phyloP scores from a whole-genome alignment of 2,113 vertebrate genomes.

The Hemiprocne comata region DNA sequence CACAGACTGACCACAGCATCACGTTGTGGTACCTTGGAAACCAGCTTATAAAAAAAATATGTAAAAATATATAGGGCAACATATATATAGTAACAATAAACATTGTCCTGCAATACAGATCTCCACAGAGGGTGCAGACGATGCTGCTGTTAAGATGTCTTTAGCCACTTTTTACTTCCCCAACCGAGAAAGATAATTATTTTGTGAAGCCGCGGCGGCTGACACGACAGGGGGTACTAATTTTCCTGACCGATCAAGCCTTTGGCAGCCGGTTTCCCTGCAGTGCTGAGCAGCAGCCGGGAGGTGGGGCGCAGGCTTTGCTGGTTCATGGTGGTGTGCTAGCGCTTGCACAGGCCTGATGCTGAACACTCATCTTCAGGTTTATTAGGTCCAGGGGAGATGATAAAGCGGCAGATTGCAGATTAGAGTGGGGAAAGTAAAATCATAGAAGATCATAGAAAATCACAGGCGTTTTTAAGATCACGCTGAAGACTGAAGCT shows the following conservation, averaged over 20 bases:
- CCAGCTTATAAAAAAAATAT: neutral
- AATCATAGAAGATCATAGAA: neutral
- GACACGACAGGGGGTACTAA: accelerated
- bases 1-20: neutral
- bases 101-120: neutral
- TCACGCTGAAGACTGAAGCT: neutral
- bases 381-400: accelerated
- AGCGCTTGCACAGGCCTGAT: accelerated
- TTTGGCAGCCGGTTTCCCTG: neutral
- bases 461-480: neutral
- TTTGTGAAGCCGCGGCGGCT: accelerated
- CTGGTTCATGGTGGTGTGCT: accelerated
- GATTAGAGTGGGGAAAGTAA: neutral
- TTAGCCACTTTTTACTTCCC: neutral
- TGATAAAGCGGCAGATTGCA: too few relatives aligned
- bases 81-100: neutral
- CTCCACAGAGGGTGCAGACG: neutral
- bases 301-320: conserved; percentile 48
- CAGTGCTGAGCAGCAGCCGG: conserved; percentile 23
- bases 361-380: accelerated
- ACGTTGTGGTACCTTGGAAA: neutral
- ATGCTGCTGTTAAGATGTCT: neutral
- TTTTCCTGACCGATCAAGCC: neutral
- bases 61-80: neutral
- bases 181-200: neutral